Percentiles rank a stretch among this genome's conserved stretches.
These are phyloP conservation scores for Macquaria ambigua DNA, from an alignment of 2,113 vertebrate species.

Conservation along the genomic window DNA sequence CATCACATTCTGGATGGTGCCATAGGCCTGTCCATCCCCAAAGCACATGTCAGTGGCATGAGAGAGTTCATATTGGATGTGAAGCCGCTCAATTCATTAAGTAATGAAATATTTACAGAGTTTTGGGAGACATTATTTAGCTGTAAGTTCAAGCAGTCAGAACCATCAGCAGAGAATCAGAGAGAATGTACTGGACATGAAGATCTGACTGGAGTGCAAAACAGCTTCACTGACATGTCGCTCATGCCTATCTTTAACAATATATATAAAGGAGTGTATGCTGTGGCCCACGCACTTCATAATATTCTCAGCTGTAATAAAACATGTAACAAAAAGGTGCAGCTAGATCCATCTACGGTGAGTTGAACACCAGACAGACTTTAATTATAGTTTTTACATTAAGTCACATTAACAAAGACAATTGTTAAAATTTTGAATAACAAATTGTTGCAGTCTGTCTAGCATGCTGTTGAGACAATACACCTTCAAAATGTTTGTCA, in stretches of 20 bases:
- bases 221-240: constrained; percentile 82
- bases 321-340: too few relatives aligned
- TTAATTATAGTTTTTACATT: neutral
- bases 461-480: neutral
- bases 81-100: constrained; percentile 61
- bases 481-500: neutral
- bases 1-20: constrained; percentile 78
- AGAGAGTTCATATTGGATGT: constrained; percentile 80
- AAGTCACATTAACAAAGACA: neutral
- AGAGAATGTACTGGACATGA: constrained; percentile 75
- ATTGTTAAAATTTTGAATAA: neutral
- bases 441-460: neutral
- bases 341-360: constrained; percentile 66
- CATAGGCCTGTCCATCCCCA: constrained; percentile 79
- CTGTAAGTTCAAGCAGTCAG: constrained; percentile 59
- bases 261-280: constrained; percentile 83
- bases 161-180: neutral
- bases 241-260: constrained; percentile 81
- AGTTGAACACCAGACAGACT: constrained; percentile 1
- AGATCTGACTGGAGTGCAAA: constrained; percentile 68
- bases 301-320: too few relatives aligned
- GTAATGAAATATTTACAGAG: constrained; percentile 69
- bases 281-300: constrained; percentile 63
- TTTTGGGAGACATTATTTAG: constrained; percentile 80
- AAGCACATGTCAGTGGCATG: constrained; percentile 73